Evolutionary conservation across 1,140 invertebrate genomes (phyloP).

Genomic region (Carposina sasakii): DNA sequence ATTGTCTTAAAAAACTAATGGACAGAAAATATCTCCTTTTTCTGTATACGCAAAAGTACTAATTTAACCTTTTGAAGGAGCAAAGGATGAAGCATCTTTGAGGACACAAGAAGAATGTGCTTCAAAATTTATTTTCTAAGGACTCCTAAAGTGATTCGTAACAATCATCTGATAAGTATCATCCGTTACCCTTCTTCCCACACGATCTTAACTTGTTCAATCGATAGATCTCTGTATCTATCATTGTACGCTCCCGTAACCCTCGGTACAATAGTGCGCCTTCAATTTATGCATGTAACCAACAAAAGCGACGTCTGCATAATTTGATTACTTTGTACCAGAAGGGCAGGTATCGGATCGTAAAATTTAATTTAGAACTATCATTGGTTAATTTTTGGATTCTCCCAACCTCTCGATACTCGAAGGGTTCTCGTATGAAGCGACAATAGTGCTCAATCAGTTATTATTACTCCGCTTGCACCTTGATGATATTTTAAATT

Average conservation of each 20-base stretch:
- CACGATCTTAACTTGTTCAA: constrained; percentile 47
- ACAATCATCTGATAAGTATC: constrained; percentile 71
- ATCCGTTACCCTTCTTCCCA: constrained; percentile 65
- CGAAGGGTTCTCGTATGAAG: constrained; percentile 56
- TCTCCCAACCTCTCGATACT: constrained; percentile 55
- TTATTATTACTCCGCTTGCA: constrained; percentile 64
- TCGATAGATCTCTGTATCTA: constrained; percentile 50
- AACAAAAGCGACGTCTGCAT: constrained; percentile 66
- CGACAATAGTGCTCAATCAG: constrained; percentile 61
- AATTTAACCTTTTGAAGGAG: too few relatives aligned
- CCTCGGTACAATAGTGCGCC: constrained; percentile 56
- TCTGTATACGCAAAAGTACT: too few relatives aligned
- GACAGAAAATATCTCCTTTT: too few relatives aligned
- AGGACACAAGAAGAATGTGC: too few relatives aligned
- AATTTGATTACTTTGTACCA: constrained; percentile 69
- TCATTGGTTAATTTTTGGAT: constrained; percentile 68
- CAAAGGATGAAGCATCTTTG: too few relatives aligned
- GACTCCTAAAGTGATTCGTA: constrained; percentile 60
- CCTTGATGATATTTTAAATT: constrained; percentile 66
- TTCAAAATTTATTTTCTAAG: too few relatives aligned
- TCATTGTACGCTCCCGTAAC: constrained; percentile 44
- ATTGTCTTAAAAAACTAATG: too few relatives aligned
- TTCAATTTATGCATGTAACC: constrained; percentile 61
- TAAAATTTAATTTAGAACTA: constrained; percentile 70
- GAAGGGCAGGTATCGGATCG: constrained; percentile 64